phyloP scores from a whole-genome alignment of 2,888 invertebrate species.

The Drosophila affinis region DNA sequence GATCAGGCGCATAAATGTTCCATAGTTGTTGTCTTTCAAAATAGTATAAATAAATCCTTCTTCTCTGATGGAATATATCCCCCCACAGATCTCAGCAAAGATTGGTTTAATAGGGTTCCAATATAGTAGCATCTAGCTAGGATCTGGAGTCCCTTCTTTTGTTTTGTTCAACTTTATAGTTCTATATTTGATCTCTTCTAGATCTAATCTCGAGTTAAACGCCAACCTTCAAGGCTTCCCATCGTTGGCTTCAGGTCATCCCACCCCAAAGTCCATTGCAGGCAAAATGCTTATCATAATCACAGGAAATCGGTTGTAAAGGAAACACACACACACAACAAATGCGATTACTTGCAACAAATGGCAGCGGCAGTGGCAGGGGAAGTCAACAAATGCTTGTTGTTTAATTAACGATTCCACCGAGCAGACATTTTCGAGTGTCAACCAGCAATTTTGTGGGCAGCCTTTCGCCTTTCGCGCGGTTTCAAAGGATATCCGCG shows the following conservation, averaged over 20 bases:
- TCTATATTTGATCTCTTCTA: too few species aligned
- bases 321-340: slow-evolving; percentile 35
- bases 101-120: too few species aligned
- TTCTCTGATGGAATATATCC: neutral
- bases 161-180: too few species aligned
- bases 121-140: too few species aligned
- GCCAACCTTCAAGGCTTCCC: neutral
- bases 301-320: slow-evolving; percentile 34
- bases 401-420: slow-evolving; percentile 62
- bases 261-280: neutral
- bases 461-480: neutral
- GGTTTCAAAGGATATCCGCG: slow-evolving; percentile 48
- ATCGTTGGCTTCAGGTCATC: neutral
- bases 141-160: too few species aligned
- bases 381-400: slow-evolving; percentile 68
- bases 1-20: too few species aligned
- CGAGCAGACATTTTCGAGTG: slow-evolving; percentile 64
- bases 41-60: too few species aligned
- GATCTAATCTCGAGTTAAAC: neutral
- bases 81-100: neutral
- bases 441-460: slow-evolving; percentile 51
- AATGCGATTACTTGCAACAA: neutral
- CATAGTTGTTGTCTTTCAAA: too few species aligned
- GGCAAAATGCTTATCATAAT: slow-evolving; percentile 2
- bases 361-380: slow-evolving; percentile 35